phyloP scores from a whole-genome alignment of 2,113 vertebrate genomes.

The Ornithorhynchus anatinus region DNA sequence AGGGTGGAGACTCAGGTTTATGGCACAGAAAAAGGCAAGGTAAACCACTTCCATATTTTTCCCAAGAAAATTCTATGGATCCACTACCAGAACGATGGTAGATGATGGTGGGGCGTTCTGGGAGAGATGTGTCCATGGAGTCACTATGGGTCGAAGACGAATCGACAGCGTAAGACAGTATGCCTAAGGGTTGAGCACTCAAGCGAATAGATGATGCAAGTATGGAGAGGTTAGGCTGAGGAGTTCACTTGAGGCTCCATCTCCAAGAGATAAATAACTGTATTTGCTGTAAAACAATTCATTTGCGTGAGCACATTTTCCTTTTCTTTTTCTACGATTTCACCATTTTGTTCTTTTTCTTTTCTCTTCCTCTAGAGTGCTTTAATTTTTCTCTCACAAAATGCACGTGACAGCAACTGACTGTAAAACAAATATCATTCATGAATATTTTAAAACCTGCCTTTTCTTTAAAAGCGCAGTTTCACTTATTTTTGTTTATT shows the following conservation, averaged over 20 bases:
- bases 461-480: background rate
- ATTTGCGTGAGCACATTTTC: background rate
- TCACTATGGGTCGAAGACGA: too few relatives aligned
- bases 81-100: too few relatives aligned
- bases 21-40: too few relatives aligned
- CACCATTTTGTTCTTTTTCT: background rate
- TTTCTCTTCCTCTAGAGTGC: background rate
- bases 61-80: too few relatives aligned
- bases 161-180: too few relatives aligned
- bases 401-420: background rate
- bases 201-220: too few relatives aligned
- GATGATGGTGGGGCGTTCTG: too few relatives aligned
- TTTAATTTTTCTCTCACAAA: background rate
- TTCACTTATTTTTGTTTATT: background rate
- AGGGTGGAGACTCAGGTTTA: too few relatives aligned
- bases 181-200: too few relatives aligned
- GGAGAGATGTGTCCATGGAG: too few relatives aligned
- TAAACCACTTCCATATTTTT: too few relatives aligned
- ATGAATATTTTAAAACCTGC: conserved; percentile 7
- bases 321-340: background rate
- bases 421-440: conserved; percentile 7
- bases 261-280: background rate
- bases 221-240: background rate
- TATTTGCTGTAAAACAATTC: background rate
- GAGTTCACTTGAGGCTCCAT: background rate